Percentiles rank a stretch among this genome's conserved stretches.
These are phyloP conservation scores for Porites divaricata DNA, from an alignment of 92 coral and sea anemone genomes.

Conservation along the genomic window DNA sequence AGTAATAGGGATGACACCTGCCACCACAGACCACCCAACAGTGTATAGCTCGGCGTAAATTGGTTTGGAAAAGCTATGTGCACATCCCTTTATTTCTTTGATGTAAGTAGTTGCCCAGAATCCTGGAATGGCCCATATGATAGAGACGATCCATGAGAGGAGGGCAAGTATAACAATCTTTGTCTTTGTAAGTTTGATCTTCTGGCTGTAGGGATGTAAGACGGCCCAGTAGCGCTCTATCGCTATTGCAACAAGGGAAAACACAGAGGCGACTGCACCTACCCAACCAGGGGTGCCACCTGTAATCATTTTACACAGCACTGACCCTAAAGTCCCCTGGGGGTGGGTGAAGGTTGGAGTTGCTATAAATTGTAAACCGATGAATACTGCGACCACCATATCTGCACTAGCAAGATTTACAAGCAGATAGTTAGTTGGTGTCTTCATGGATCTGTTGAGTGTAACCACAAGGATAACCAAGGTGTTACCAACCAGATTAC, in stretches of 20 bases:
- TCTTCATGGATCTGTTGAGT: conserved; percentile 47
- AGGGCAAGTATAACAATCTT: conserved; percentile 16
- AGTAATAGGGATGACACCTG: conserved; percentile 25
- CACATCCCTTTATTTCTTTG: conserved; percentile 23
- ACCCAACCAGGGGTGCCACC: conserved; percentile 67
- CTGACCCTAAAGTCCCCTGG: conserved; percentile 41
- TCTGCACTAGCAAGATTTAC: conserved; percentile 69
- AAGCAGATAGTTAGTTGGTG: conserved; percentile 67
- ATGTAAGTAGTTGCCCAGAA: conserved; percentile 29
- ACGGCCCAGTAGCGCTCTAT: conserved; percentile 65
- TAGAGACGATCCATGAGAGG: conserved; percentile 18
- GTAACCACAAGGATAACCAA: conserved; percentile 51
- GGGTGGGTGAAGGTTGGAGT: conserved; percentile 50
- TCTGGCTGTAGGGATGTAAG: conserved; percentile 48
- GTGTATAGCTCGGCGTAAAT: conserved; percentile 17
- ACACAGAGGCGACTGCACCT: conserved; percentile 59
- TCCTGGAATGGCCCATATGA: conserved; percentile 31
- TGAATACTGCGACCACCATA: conserved; percentile 50
- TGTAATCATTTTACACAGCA: conserved; percentile 44
- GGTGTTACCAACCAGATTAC: conserved; percentile 53
- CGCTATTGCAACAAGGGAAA: conserved; percentile 57
- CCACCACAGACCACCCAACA: conserved; percentile 38
- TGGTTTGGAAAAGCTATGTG: conserved; percentile 24
- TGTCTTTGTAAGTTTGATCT: conserved; percentile 20
- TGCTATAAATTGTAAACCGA: conserved; percentile 53